These are phyloP conservation scores for Halotydeus destructor DNA, from an alignment of 1,140 invertebrate species.

Conservation along the genomic window DNA sequence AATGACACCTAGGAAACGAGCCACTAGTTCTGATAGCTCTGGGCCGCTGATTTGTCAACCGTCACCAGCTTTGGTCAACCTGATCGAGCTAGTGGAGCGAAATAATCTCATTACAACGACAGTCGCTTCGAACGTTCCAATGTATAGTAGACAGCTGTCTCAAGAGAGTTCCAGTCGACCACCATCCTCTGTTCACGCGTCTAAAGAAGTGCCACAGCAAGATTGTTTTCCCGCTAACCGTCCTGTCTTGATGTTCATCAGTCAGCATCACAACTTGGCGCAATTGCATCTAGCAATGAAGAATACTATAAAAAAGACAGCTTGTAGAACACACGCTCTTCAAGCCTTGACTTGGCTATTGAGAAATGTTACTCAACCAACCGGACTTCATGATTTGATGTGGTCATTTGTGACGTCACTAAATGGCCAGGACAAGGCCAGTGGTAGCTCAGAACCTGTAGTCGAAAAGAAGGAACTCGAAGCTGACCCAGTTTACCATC, in stretches of 20 bases:
- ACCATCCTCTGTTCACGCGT: too few relatives aligned
- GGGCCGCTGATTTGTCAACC: too few relatives aligned
- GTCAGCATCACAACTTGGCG: conserved; percentile 62
- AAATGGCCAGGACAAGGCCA: conserved; percentile 21
- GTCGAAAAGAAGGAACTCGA: conserved; percentile 17
- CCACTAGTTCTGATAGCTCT: too few relatives aligned
- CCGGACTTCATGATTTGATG: conserved; percentile 71
- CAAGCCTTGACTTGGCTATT: conserved; percentile 82
- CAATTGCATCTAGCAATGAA: conserved; percentile 57
- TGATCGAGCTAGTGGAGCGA: too few relatives aligned
- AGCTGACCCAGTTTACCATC: background rate
- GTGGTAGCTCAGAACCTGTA: background rate
- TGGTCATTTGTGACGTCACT: conserved; percentile 76
- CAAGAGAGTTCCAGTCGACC: too few relatives aligned
- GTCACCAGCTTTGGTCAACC: conserved; percentile 43
- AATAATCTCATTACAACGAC: too few relatives aligned
- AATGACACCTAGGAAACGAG: too few relatives aligned
- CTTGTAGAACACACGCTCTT: conserved; percentile 66
- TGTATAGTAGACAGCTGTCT: too few relatives aligned
- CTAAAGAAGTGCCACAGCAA: too few relatives aligned
- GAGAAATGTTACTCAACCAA: conserved; percentile 67
- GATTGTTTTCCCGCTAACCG: too few relatives aligned
- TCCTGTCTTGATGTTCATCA: conserved; percentile 54
- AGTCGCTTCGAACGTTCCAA: too few relatives aligned
- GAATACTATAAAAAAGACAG: conserved; percentile 53